A percentile compares a stretch with the other conserved stretches of the same genome.
These are phyloP conservation scores for Macrobrachium rosenbergii DNA, from an alignment of 1,140 invertebrate species.

Conservation along the genomic window DNA sequence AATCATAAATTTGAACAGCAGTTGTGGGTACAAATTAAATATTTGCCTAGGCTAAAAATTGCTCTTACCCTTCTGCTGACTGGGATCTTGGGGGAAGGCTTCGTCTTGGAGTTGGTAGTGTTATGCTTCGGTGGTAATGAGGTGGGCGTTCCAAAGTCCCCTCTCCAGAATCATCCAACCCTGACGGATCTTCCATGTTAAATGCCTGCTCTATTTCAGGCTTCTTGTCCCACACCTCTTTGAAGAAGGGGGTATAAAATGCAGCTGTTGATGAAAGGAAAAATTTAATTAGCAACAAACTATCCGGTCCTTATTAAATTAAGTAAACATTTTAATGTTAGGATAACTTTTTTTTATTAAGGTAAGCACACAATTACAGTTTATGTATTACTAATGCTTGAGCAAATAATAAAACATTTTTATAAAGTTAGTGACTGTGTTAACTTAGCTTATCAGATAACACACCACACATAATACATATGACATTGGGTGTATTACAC, in stretches of 20 bases:
- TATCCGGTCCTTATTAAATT: too few relatives aligned
- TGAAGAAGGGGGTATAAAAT: conserved; percentile 96
- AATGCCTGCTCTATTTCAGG: conserved; percentile 94
- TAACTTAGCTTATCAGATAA: too few relatives aligned
- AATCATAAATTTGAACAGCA: too few relatives aligned
- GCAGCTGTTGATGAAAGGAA: conserved; percentile 79
- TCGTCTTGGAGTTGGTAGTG: conserved; percentile 75
- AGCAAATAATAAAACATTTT: too few relatives aligned
- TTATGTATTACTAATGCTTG: too few relatives aligned
- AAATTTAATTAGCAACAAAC: not conserved
- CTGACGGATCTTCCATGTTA: conserved; percentile 84
- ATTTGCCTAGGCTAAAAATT: conserved; percentile 8
- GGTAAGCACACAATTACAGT: too few relatives aligned
- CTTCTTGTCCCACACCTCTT: conserved; percentile 92
- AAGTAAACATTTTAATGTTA: too few relatives aligned
- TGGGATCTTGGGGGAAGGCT: conserved; percentile 66
- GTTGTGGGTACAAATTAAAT: too few relatives aligned
- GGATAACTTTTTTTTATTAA: too few relatives aligned
- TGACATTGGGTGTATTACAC: too few relatives aligned
- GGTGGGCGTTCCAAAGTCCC: conserved; percentile 79
- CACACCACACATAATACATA: too few relatives aligned
- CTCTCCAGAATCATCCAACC: conserved; percentile 79
- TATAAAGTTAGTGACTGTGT: too few relatives aligned
- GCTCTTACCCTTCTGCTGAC: conserved; percentile 70
- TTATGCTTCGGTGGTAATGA: conserved; percentile 69